Evolutionary conservation across 2,888 invertebrate species (phyloP), one percentile per base, ranked within the genome.

Genomic region (Psylliodes chrysocephalus): DNA sequence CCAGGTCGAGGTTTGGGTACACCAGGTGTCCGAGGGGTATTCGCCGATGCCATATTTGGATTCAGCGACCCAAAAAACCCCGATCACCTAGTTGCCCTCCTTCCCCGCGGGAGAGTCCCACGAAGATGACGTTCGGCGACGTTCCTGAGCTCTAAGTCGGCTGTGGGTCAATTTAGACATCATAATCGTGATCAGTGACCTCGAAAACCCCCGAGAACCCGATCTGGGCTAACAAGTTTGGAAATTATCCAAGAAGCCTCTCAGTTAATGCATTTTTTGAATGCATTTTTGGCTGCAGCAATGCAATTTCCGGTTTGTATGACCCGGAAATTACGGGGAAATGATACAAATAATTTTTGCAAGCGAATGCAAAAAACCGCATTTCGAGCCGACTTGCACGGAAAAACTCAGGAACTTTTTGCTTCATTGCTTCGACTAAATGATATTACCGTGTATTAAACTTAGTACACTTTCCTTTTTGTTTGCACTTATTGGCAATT

Each of bases 111-210:
- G 4, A 7, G 7, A 25, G 25, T 25, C 25, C 30, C 30, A 30
- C 30, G 10, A 8, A 30, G 14, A 17, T 44, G 44, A 44, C 44
- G 17, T 44, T 44, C 44, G 17, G 15, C 17, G 44, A 10, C 17
- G 44, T 14, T 18, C 19, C 19, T 44, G 19, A 44, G 22, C n/a
- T 44, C 22, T 10, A 44, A 10, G 30, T 30, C 30, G 30, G 30
- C 30, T 10, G 22, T 22, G 22, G 22, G 22, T 22, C 22, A 22
- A 22, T 4, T 22, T 22, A 6, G 6, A 22, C 22, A 44, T 44
- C 17, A 44, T 44, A 44, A 17, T 44, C 44, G 18, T 44, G 44
- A 44, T 44, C 44, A 44, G 44, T 18, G 44, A 44, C 44, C 44
- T 44, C 44, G 44, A 44, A 44, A 44, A 44, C 44, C 17, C 17